Conservation (phyloP, 2,888 invertebrate species). For the Leptinotarsa juncta region DNA sequence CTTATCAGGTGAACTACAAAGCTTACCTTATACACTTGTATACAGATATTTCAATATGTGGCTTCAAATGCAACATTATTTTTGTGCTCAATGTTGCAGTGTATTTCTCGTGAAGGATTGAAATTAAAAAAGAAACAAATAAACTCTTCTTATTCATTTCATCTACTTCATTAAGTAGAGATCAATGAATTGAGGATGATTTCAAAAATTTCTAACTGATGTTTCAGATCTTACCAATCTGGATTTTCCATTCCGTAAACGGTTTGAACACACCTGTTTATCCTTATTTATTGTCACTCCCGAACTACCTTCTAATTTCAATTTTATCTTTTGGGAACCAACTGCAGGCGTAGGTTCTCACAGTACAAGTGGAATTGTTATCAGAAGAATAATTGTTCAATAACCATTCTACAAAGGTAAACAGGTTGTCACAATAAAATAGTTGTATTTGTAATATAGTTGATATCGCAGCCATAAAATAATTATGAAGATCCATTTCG, state of each 20-base stretch:
- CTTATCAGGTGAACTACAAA: no score
- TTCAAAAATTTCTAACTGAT: background rate
- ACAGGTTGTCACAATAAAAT: constrained; percentile 16
- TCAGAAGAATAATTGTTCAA: constrained; percentile 37
- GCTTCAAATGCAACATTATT: no score
- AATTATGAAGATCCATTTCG: constrained; percentile 26
- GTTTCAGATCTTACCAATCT: background rate
- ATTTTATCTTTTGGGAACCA: constrained; percentile 51
- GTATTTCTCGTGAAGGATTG: no score
- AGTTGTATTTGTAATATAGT: constrained; percentile 23
- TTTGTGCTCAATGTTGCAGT: no score
- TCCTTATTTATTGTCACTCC: constrained; percentile 13
- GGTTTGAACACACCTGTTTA: constrained; percentile 10
- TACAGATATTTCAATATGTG: no score
- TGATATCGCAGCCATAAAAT: constrained; percentile 34
- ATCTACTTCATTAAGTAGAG: no score
- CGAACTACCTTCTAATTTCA: constrained; percentile 42
- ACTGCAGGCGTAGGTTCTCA: constrained; percentile 44
- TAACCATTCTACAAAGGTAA: constrained; percentile 32
- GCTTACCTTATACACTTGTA: no score
- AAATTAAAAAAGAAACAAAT: no score
- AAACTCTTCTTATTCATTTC: no score
- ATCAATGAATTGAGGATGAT: no score
- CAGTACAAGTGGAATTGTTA: constrained; percentile 44
- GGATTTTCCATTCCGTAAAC: background rate